phyloP scores from a whole-genome alignment of 30 jellyfish, hydroid and myxozoan species.

The Cassiopea andromeda region DNA sequence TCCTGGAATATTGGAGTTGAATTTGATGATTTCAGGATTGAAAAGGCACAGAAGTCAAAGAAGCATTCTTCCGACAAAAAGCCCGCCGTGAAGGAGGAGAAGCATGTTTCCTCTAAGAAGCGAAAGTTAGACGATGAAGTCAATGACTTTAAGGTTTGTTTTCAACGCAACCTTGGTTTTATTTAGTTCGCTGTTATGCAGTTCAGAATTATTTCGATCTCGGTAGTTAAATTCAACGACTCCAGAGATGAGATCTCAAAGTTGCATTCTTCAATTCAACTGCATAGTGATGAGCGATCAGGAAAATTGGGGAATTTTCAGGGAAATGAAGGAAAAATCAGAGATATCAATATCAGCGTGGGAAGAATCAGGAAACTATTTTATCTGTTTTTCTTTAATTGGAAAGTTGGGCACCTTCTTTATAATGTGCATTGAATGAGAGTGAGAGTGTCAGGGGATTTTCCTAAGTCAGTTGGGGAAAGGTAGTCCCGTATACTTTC shows the following conservation, averaged over 20 bases:
- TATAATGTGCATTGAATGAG: no score
- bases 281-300: neutral
- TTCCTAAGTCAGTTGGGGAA: no score
- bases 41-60: constrained; percentile 36
- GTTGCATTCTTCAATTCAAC: neutral
- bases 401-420: no score
- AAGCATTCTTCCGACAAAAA: constrained; percentile 30
- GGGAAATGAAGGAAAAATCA: no score
- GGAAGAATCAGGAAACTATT: no score
- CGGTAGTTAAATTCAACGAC: neutral
- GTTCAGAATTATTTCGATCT: neutral
- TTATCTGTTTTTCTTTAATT: no score
- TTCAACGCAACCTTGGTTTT: no score
- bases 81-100: constrained; percentile 43
- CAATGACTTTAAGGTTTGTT: constrained; percentile 49
- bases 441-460: no score
- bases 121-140: constrained; percentile 61
- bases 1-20: neutral
- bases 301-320: neutral
- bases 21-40: neutral
- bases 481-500: no score
- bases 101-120: constrained; percentile 37
- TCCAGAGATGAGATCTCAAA: neutral
- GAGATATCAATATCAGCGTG: no score
- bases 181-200: neutral